Base-by-base conservation (phyloP, 1,140 invertebrate species). In the Pinna nobilis region DNA sequence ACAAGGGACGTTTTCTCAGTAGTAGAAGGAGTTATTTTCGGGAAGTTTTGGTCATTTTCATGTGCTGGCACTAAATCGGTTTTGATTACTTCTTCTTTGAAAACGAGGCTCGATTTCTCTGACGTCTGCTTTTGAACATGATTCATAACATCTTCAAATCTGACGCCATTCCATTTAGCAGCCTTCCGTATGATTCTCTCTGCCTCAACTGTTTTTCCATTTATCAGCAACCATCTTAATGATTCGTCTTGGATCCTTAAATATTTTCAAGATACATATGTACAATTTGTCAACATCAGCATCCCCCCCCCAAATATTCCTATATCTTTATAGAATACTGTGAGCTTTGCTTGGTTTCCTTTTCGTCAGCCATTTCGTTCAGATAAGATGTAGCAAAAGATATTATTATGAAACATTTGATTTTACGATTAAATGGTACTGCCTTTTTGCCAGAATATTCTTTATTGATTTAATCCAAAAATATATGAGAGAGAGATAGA, bases 171-270 rank as follows among this genome's bases (percentile, higher is more conserved):
- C 55, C 69, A 70, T 59, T 64, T 77, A 3, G 85, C 83, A 9
- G 81, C 79, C 64, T 78, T 80, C 50, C 64, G 69, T 18, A 86
- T 35, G 3, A 86, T 70, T 44, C 53, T 71, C 30, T 79, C 72
- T 0, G 79, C 83, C 50, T 81, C 70, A 41, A 76, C 55, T n/a
- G 47, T 53, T 59, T 74, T 80, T 0, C 78, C 76, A 49, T 85
- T 84, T n/a, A 78, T 78, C 13, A 84, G 39, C 3, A 87, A 69
- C 86, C 86, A 87, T 33, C 83, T 70, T 18, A 84, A 30, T 3
- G 84, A 85, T 68, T 87, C 86, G 18, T 84, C 83, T 20, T 78
- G 51, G 49, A 85, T 53, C 65, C 85, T 87, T 71, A 32, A 63
- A 77, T 25, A n/a, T n/a, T n/a, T n/a, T n/a, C n/a, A n/a, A n/a